A percentile compares a stretch with the other conserved stretches of the same genome.
These are phyloP conservation scores for Procambarus virginalis DNA, from an alignment of 1,140 invertebrate genomes.

Conservation along the genomic window DNA sequence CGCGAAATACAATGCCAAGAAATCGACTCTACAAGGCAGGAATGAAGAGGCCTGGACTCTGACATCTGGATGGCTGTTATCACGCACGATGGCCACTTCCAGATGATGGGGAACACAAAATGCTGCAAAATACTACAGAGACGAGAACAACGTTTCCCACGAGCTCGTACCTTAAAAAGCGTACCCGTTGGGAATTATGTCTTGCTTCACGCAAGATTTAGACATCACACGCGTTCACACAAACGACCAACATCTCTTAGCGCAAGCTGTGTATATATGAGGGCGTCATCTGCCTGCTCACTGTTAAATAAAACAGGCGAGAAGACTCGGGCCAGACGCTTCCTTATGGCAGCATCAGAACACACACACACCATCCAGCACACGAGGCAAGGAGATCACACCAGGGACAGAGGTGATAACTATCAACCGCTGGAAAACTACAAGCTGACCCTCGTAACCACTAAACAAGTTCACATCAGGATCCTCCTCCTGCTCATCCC, in stretches of 20 bases:
- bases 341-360: slow-evolving; percentile 3
- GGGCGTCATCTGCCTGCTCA: slow-evolving; percentile 23
- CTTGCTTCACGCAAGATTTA: slow-evolving; percentile 53
- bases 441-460: slow-evolving; percentile 66
- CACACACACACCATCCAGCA: background rate
- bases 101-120: slow-evolving; percentile 64
- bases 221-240: slow-evolving; percentile 42
- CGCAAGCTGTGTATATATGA: slow-evolving; percentile 34
- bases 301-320: slow-evolving; percentile 19
- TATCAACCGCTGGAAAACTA: slow-evolving; percentile 54
- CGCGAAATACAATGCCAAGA: slow-evolving; percentile 69
- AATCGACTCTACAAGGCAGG: slow-evolving; percentile 69
- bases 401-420: slow-evolving; percentile 59
- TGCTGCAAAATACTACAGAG: slow-evolving; percentile 47
- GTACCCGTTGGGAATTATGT: slow-evolving; percentile 51
- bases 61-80: slow-evolving; percentile 66
- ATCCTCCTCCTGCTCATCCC: slow-evolving; percentile 14
- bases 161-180: slow-evolving; percentile 43
- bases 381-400: slow-evolving; percentile 38
- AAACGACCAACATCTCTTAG: slow-evolving; percentile 46
- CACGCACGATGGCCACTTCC: slow-evolving; percentile 62
- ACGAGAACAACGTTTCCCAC: slow-evolving; percentile 24
- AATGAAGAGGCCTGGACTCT: slow-evolving; percentile 66
- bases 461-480: slow-evolving; percentile 58
- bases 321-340: background rate